A percentile compares a stretch with the other conserved stretches of the same genome.
phyloP scores from a whole-genome alignment of 2,797 vertebrate species.

The Spinus pinus region DNA sequence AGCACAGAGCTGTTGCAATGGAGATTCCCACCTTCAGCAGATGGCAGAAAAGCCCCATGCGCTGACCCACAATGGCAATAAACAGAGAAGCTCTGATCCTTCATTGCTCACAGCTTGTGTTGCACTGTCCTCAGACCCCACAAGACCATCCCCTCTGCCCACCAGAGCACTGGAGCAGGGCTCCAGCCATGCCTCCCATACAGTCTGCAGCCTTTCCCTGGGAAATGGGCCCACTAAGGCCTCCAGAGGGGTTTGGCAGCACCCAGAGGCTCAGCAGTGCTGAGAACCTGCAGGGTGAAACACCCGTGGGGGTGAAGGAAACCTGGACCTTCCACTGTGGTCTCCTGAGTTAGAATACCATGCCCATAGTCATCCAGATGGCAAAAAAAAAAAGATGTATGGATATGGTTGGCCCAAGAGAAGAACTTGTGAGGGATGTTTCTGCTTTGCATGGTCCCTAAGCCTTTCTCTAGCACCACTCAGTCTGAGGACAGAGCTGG shows the following conservation, averaged over 20 bases:
- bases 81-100: neutral
- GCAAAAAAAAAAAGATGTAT: neutral
- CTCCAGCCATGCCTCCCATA: neutral
- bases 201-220: accelerated
- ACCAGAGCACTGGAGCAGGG: neutral
- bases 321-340: neutral
- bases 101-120: neutral
- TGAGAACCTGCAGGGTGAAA: neutral
- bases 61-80: neutral
- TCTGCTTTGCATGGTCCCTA: neutral
- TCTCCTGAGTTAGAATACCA: neutral
- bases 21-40: neutral
- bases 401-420: neutral
- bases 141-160: neutral
- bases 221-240: accelerated
- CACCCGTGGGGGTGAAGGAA: accelerated
- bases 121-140: neutral
- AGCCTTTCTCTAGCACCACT: neutral
- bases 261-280: neutral
- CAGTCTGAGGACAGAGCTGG: neutral
- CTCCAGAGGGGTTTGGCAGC: neutral
- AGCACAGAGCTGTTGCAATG: neutral
- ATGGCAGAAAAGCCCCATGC: neutral
- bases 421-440: neutral
- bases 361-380: neutral